Evolutionary conservation across 2,888 invertebrate species (phyloP).

Genomic region (Onchidella celtica): DNA sequence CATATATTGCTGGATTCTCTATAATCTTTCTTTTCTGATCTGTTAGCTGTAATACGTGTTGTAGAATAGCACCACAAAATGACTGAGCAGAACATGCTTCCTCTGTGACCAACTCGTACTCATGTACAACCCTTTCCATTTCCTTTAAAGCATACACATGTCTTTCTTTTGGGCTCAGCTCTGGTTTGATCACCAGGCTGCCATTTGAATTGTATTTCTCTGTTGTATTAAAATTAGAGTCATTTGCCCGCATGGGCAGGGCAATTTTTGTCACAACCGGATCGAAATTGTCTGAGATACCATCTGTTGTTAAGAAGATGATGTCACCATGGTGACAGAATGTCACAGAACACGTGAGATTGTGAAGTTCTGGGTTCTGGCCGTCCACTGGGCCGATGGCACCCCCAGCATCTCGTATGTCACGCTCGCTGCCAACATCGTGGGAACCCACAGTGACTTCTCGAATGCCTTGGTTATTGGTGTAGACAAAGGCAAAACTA

Average conservation of each 20-base stretch:
- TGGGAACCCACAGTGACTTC: conserved; percentile 90
- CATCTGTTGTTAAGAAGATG: conserved; percentile 93
- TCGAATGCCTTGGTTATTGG: conserved; percentile 87
- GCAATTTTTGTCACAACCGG: conserved; percentile 94
- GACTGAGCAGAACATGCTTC: conserved; percentile 77
- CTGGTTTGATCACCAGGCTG: conserved; percentile 69
- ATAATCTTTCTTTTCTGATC: conserved; percentile 90
- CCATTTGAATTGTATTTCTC: conserved; percentile 53
- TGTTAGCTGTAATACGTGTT: conserved; percentile 83
- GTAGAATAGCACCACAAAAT: conserved; percentile 78
- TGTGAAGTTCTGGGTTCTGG: conserved; percentile 89
- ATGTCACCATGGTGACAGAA: conserved; percentile 90
- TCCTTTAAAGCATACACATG: conserved; percentile 88
- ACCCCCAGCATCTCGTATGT: conserved; percentile 93
- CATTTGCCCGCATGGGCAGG: conserved; percentile 67
- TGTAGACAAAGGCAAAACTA: conserved; percentile 92
- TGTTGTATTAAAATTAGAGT: conserved; percentile 54
- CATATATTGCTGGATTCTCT: conserved; percentile 84
- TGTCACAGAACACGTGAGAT: conserved; percentile 91
- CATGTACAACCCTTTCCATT: conserved; percentile 79
- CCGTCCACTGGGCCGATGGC: conserved; percentile 94
- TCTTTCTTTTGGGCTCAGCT: conserved; percentile 83
- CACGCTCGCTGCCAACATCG: conserved; percentile 89
- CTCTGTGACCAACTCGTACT: conserved; percentile 79
- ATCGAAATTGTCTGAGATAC: conserved; percentile 94